Conservation (phyloP, 2,888 invertebrate species). For the Harpagoxenus sublaevis region DNA sequence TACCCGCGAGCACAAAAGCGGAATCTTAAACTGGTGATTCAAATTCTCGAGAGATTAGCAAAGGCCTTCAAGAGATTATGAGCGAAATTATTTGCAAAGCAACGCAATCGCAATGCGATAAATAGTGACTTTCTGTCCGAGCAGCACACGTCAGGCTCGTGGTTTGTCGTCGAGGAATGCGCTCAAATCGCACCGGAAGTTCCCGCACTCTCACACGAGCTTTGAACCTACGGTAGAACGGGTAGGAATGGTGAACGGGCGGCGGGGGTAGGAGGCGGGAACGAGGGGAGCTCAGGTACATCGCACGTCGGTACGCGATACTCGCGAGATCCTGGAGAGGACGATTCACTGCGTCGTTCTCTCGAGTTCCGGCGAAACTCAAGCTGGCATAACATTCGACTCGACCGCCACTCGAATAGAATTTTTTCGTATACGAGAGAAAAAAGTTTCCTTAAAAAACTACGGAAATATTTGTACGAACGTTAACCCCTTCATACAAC, state of each 20-base stretch:
- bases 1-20: not conserved
- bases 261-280: not conserved
- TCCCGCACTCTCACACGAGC: constrained; percentile 80
- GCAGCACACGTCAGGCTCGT: constrained; percentile 48
- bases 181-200: constrained; percentile 80
- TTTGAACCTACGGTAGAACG: constrained; percentile 77
- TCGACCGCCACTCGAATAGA: constrained; percentile 36
- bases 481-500: constrained; percentile 5
- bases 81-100: not conserved
- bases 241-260: constrained; percentile 15
- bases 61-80: not conserved
- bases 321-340: constrained; percentile 62
- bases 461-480: constrained; percentile 32
- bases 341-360: constrained; percentile 25
- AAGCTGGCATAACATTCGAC: constrained; percentile 46
- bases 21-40: not conserved
- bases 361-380: constrained; percentile 46
- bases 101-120: not conserved
- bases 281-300: constrained; percentile 23
- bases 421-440: not conserved
- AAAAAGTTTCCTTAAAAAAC: constrained; percentile 16
- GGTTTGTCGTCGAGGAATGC: constrained; percentile 70
- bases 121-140: not conserved
- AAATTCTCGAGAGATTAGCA: not conserved
- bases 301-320: constrained; percentile 62